Conservation (phyloP, 1,140 invertebrate species). For the Periplaneta americana region DNA sequence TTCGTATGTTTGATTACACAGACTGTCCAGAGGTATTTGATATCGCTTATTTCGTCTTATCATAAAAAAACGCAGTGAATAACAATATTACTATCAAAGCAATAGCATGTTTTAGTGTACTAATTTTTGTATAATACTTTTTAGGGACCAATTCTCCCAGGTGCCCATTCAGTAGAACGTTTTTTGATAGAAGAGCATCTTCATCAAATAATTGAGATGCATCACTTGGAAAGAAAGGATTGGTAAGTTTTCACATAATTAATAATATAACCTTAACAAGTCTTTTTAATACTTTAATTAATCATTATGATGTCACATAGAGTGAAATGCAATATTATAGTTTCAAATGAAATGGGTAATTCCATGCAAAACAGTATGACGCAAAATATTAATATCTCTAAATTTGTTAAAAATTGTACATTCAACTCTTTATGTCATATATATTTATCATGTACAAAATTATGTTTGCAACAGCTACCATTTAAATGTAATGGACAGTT, state of each 20-base stretch:
- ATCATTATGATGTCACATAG: too few species aligned
- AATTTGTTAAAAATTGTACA: too few species aligned
- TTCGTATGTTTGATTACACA: slow-evolving; percentile 97
- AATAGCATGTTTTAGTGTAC: not conserved
- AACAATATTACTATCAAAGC: not conserved
- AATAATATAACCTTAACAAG: too few species aligned
- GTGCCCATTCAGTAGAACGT: slow-evolving; percentile 94
- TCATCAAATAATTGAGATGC: slow-evolving; percentile 86
- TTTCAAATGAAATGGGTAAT: too few species aligned
- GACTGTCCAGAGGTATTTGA: slow-evolving; percentile 85
- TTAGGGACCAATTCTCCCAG: slow-evolving; percentile 74
- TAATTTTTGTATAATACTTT: slow-evolving; percentile 7
- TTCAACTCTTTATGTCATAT: too few species aligned
- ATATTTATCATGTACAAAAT: too few species aligned
- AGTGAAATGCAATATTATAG: too few species aligned
- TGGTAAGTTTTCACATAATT: slow-evolving; percentile 61
- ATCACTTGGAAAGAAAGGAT: slow-evolving; percentile 87
- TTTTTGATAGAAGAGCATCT: slow-evolving; percentile 98
- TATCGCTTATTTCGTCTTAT: not conserved
- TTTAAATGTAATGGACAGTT: too few species aligned
- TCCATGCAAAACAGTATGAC: too few species aligned
- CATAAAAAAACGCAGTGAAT: not conserved
- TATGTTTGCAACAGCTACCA: too few species aligned
- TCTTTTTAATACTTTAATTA: too few species aligned
- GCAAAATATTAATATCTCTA: too few species aligned